phyloP scores from a whole-genome alignment of 2,888 invertebrate species.

The Homarus gammarus region DNA sequence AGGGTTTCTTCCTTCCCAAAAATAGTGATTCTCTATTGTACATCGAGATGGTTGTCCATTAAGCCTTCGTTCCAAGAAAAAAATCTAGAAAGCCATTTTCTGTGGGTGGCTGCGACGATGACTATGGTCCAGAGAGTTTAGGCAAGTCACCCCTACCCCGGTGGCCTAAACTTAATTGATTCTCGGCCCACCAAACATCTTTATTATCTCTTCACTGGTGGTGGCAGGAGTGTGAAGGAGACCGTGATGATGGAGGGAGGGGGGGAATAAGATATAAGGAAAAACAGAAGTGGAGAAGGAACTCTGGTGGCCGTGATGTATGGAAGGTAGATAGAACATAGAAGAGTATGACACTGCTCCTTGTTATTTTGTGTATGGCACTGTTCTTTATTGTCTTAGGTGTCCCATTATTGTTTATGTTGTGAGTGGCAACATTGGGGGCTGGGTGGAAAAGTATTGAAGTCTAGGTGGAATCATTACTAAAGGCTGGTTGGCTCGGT shows the following conservation, averaged over 20 bases:
- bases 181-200: conserved; percentile 1
- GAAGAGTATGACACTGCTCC: too few relatives aligned
- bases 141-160: conserved; percentile 18
- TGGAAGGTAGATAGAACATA: neutral
- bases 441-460: too few relatives aligned
- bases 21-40: too few relatives aligned
- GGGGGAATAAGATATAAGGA: neutral
- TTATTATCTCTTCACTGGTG: neutral
- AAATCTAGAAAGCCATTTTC: too few relatives aligned
- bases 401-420: too few relatives aligned
- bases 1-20: too few relatives aligned
- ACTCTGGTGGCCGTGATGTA: neutral
- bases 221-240: neutral
- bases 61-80: neutral
- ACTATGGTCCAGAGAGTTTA: neutral
- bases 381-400: too few relatives aligned
- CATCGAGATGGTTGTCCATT: neutral
- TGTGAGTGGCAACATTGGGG: too few relatives aligned
- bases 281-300: neutral
- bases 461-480: too few relatives aligned
- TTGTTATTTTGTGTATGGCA: too few relatives aligned
- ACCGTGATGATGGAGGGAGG: neutral
- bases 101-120: neutral
- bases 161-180: conserved; percentile 14
- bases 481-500: too few relatives aligned